Percentiles rank a stretch among this genome's conserved stretches.
These are phyloP conservation scores for Hylomyscus alleni DNA, from an alignment of 2,797 vertebrate genomes.

Conservation along the genomic window DNA sequence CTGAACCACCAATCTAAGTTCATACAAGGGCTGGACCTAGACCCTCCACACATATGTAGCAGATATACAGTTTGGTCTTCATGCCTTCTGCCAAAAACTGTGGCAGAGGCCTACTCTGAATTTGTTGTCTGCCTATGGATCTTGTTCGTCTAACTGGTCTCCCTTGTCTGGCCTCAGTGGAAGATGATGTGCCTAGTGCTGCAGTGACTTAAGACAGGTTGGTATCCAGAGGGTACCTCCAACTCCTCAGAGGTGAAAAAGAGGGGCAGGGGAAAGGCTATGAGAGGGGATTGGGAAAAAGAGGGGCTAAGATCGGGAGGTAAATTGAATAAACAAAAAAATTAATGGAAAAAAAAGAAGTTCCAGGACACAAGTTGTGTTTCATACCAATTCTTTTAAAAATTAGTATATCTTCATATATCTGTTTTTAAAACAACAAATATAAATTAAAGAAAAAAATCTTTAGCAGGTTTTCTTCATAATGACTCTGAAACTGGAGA, in stretches of 20 bases:
- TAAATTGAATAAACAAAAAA: too few relatives aligned
- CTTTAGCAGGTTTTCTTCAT: background rate
- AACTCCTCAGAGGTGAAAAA: too few relatives aligned
- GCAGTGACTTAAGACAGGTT: background rate
- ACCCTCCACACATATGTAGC: background rate
- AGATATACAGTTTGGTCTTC: background rate
- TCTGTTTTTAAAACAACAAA: background rate
- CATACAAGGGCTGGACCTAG: background rate
- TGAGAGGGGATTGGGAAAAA: too few relatives aligned
- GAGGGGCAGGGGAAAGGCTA: too few relatives aligned
- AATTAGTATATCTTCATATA: background rate
- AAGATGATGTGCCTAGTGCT: background rate
- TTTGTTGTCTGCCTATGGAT: background rate
- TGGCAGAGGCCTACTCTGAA: background rate
- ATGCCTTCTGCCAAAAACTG: background rate
- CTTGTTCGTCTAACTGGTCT: background rate
- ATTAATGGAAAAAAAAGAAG: too few relatives aligned
- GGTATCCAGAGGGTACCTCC: background rate
- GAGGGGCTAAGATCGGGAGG: too few relatives aligned
- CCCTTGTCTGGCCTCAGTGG: background rate
- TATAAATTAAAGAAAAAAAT: background rate
- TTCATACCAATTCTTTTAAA: background rate
- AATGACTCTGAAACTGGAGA: background rate
- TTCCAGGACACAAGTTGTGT: too few relatives aligned
- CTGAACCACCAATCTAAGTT: too few relatives aligned